Base-by-base conservation (phyloP, 2,797 vertebrate genomes). In the Anguilla pacifica region DNA sequence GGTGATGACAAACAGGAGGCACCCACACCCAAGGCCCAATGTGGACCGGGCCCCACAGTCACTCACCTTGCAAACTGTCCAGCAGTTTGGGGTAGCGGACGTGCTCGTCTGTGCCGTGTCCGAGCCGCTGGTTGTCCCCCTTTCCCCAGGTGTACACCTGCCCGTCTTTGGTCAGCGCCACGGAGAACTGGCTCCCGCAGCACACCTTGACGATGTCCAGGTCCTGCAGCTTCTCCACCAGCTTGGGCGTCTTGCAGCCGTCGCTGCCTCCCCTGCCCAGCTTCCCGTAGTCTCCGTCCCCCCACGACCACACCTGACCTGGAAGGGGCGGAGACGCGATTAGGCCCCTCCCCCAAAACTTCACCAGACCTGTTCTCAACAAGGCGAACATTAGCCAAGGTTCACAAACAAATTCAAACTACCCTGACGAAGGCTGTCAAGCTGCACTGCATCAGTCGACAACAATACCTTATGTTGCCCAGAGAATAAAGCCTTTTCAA, bases 241-340 rank as follows among this genome's bases (percentile, higher is more conserved):
- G 22, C 88, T 99, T 99, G 0, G 98, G 99, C 0, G 98, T 99
- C 94, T 99, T 99, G 91, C 98, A 99, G 86, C 99, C 98, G 43
- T 99, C 98, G 10, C 99, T 99, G 89, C 98, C 99, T 28, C 99
- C 98, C 89, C 99, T 95, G 88, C 99, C 99, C 90, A 99, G 92
- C 90, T 99, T 99, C 46, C 99, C 99, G 61, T 99, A 99, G 92
- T 99, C 99, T 0, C 99, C 99, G 39, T 99, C 98, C 1, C 99
- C 98, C 99, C 99, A 99, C 15, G 99, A 99, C 98, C 98, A 99
- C 3, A 99, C 98, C 90, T 99, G 98, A 89, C 98, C 99, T 99
- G 89, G 67, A 92, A 53, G 15, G 86, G 15, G 57, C 1, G 35
- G 17, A 15, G 31, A 19, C 35, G 17, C 5, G 74, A 43, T 74